Base-by-base conservation (phyloP, 2,113 vertebrate genomes). In the Neotoma lepida region DNA sequence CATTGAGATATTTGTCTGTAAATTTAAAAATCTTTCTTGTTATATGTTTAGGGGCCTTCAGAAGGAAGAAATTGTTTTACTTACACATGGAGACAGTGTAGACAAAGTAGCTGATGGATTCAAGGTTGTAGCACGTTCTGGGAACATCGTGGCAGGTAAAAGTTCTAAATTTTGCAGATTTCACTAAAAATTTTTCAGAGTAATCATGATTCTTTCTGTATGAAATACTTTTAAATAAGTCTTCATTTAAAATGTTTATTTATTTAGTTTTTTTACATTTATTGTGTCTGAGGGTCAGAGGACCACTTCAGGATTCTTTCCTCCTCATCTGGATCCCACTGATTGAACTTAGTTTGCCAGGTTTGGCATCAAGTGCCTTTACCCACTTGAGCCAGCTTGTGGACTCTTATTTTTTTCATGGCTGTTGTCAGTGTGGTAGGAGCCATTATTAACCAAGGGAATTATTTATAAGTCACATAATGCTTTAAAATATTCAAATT, bases 51-150 rank as follows among this genome's bases (percentile, higher is more conserved):
- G 99, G 97, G 99, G 99, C 89, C 99, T 99, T 95, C 99, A 99
- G 98, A 99, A 99, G 97, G 99, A 99, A 96, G 99, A 99, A 95
- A 97, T 99, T 78, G 99, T 99, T 84, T 98, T 99, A 85, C 98
- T 99, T 95, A 99, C 99, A 51, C 99, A 99, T 0, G 99, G 99
- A 92, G 99, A 99, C 77, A 99, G 99, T 2, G 99, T 99, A 95
- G 99, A 99, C 98, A 99, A 99, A 98, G 99, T 99, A 56, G 99
- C 99, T 44, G 99, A 99, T 94, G 99, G 99, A 77, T 99, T 99
- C 98, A 99, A 99, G 97, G 99, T 99, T 89, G 99, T 99, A 96
- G 99, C 99, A 33, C 99, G 99, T 94, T 99, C 99, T 96, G 99
- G 99, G 93, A 99, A 99, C 97, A 99, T 99, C 68, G 98, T 99